Evolutionary conservation across 2,797 vertebrate species (phyloP).

Genomic region (Carduelis carduelis): DNA sequence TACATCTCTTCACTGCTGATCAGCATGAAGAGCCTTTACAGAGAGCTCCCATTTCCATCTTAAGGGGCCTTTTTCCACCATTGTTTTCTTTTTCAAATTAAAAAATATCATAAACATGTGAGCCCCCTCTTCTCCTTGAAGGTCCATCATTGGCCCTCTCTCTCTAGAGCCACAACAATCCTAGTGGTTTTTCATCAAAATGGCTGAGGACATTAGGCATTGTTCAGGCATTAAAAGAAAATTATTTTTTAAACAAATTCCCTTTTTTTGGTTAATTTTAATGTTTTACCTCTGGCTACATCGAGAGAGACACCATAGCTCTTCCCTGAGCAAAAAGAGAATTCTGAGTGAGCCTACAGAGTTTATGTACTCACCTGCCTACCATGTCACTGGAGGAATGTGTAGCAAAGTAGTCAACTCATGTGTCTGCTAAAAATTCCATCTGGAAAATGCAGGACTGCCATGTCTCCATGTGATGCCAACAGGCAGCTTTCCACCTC

Average conservation of each 20-base stretch:
- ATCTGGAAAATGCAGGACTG: neutral
- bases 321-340: neutral
- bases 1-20: neutral
- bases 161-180: neutral
- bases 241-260: neutral
- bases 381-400: rapidly evolving
- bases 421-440: neutral
- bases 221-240: neutral
- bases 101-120: neutral
- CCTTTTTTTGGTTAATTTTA: neutral
- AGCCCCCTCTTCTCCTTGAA: neutral
- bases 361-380: neutral
- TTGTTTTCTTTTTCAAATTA: neutral
- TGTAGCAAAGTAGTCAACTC: neutral
- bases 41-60: neutral
- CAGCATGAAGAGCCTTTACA: neutral
- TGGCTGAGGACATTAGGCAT: neutral
- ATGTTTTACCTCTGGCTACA: neutral
- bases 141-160: neutral
- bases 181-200: neutral
- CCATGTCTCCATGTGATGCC: neutral
- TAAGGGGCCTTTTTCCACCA: neutral
- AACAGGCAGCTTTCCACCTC: neutral
- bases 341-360: rapidly evolving
- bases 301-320: neutral